A percentile compares a stretch with the other conserved stretches of the same genome.
phyloP scores from a whole-genome alignment of 2,888 invertebrate genomes.

The Nyleta sp. region DNA sequence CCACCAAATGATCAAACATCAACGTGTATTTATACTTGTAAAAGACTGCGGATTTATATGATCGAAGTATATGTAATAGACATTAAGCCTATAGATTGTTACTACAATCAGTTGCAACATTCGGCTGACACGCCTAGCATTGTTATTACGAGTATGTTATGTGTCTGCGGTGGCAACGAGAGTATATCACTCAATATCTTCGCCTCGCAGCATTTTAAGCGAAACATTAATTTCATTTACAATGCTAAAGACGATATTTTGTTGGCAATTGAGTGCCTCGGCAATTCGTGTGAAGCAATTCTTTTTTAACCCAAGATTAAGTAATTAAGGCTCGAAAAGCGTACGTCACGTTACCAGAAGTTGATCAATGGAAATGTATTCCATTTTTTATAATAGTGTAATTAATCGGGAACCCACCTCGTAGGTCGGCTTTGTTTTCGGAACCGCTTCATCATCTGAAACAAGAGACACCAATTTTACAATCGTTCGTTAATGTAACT shows the following conservation, averaged over 20 bases:
- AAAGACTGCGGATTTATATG: conserved; percentile 62
- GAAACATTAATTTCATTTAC: conserved; percentile 49
- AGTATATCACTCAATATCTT: conserved; percentile 61
- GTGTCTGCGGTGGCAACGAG: conserved; percentile 71
- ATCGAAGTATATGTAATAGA: conserved; percentile 60
- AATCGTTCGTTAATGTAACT: background rate
- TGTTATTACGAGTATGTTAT: conserved; percentile 77
- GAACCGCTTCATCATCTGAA: conserved; percentile 46
- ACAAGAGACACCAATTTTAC: conserved; percentile 31
- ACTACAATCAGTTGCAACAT: conserved; percentile 76
- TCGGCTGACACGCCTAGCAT: conserved; percentile 79
- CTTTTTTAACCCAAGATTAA: conserved; percentile 15
- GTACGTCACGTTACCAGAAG: too few species aligned
- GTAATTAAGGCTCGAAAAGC: conserved; percentile 11
- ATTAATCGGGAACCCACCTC: conserved; percentile 52
- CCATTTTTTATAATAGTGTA: too few species aligned
- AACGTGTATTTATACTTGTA: conserved; percentile 51
- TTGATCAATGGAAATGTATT: too few species aligned
- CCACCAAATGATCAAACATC: conserved; percentile 17
- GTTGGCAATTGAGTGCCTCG: conserved; percentile 33
- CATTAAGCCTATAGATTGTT: conserved; percentile 66
- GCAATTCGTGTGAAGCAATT: conserved; percentile 27
- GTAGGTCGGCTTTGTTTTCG: conserved; percentile 41
- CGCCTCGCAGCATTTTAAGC: conserved; percentile 53
- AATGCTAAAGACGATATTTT: conserved; percentile 47